Evolutionary conservation across 2,888 invertebrate species (phyloP).

Genomic region (Tethea ocularis): DNA sequence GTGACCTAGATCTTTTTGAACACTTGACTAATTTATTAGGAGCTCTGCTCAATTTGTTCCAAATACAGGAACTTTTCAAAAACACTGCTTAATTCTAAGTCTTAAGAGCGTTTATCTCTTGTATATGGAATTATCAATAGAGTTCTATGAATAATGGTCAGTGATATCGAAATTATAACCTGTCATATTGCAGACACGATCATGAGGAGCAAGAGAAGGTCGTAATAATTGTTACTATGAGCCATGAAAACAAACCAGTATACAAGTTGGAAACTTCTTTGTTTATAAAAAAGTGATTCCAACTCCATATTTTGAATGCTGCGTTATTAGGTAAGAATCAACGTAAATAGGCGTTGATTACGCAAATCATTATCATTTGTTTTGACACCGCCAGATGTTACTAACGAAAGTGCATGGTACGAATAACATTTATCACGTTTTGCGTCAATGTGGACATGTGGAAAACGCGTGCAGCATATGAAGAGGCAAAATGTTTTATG

Average conservation of each 20-base stretch:
- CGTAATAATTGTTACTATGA: conserved; percentile 57
- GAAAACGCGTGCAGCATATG: no score
- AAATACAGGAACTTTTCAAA: conserved; percentile 30
- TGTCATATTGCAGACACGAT: conserved; percentile 77
- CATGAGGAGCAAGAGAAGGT: conserved; percentile 72
- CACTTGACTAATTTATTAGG: conserved; percentile 50
- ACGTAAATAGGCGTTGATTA: not conserved
- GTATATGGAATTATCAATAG: conserved; percentile 25
- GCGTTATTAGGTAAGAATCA: not conserved
- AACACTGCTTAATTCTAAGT: conserved; percentile 23
- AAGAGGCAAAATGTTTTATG: no score
- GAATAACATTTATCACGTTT: not conserved
- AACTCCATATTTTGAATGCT: not conserved
- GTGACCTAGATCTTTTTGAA: conserved; percentile 80
- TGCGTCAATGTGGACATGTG: not conserved
- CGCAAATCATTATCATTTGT: not conserved
- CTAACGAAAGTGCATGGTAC: not conserved
- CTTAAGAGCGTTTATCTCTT: conserved; percentile 41
- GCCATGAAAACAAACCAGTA: conserved; percentile 30
- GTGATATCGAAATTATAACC: conserved; percentile 74
- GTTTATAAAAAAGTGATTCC: not conserved
- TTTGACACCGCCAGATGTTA: not conserved
- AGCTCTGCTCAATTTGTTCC: conserved; percentile 34
- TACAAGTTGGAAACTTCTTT: not conserved
- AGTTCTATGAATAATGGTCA: conserved; percentile 45